Evolutionary conservation across 2,888 invertebrate species (phyloP).

Genomic region (Apotomis betuletana): DNA sequence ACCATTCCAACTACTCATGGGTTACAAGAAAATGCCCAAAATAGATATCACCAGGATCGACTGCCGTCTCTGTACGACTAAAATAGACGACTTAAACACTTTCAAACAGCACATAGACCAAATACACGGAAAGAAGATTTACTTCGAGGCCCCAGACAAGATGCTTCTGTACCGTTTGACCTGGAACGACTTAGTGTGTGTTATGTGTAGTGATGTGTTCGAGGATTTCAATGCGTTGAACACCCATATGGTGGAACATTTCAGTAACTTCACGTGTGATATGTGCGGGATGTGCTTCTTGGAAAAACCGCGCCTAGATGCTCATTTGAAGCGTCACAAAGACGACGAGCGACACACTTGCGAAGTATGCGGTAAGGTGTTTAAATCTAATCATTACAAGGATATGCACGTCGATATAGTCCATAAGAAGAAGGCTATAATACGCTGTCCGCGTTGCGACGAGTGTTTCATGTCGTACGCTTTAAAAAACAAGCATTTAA

Average conservation of each 20-base stretch:
- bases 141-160: slow-evolving; percentile 75
- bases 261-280: slow-evolving; percentile 75
- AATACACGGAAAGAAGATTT: slow-evolving; percentile 72
- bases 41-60: slow-evolving; percentile 75
- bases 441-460: slow-evolving; percentile 73
- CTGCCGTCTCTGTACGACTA: slow-evolving; percentile 66
- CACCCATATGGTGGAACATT: slow-evolving; percentile 77
- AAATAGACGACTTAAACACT: slow-evolving; percentile 66
- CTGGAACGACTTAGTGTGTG: slow-evolving; percentile 75
- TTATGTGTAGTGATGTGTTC: slow-evolving; percentile 74
- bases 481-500: slow-evolving; percentile 72
- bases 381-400: slow-evolving; percentile 75
- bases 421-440: slow-evolving; percentile 75
- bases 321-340: slow-evolving; percentile 74
- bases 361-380: slow-evolving; percentile 76
- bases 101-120: slow-evolving; percentile 74
- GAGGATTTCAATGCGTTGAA: slow-evolving; percentile 74
- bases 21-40: slow-evolving; percentile 77
- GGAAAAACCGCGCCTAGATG: slow-evolving; percentile 75
- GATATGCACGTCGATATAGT: slow-evolving; percentile 78
- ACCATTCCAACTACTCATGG: slow-evolving; percentile 73
- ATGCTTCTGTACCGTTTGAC: slow-evolving; percentile 69
- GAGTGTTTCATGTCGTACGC: slow-evolving; percentile 79
- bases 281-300: slow-evolving; percentile 77
- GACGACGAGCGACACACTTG: slow-evolving; percentile 82